Evolutionary conservation across 2,113 vertebrate genomes (phyloP), one percentile per base, ranked within the genome.

Genomic region (Saguinus imperator): DNA sequence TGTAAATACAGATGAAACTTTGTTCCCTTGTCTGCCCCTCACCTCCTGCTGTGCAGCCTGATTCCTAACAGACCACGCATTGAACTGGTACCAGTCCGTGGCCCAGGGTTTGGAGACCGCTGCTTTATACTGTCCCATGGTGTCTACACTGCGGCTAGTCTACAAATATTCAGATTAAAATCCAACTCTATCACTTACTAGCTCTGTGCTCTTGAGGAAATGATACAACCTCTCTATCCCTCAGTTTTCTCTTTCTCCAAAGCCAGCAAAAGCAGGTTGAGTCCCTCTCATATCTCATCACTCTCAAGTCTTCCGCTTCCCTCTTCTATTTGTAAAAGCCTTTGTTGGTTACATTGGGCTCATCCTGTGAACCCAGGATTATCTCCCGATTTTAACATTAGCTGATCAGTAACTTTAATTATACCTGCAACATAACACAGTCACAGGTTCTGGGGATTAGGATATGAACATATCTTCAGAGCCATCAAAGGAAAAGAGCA

Each of bases 161-260:
- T 45, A 84, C 80, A 90, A 61, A 72, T 21, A 61, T 43, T 40
- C 87, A 91, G 21, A 87, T 66, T 68, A 86, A 97, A 84, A 70
- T 8, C 72, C 32, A 86, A 40, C 29, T 58, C 48, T n/a, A 48
- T 68, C 27, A 27, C 76, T 73, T 91, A 45, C 29, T 52, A 55
- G 58, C 80, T 76, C 64, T 25, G 18, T 72, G 37, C 77, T 77
- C 57, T 94, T 61, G 7, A 43, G 40, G 14, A 90, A 85, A 7
- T 66, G 66, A 81, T 20, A 43, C 13, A 77, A 61, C 29, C 68
- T 87, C 70, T 68, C 23, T 58, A 37, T 35, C 2, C 1, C 37
- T 55, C 76, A 55, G 73, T 96, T 72, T 91, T 61, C 68, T 84
- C 37, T 55, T 75, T 4, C 27, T 13, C 83, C 70, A 94, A 61